phyloP scores from a whole-genome alignment of 2,888 invertebrate genomes.

The Sinelater perroti region DNA sequence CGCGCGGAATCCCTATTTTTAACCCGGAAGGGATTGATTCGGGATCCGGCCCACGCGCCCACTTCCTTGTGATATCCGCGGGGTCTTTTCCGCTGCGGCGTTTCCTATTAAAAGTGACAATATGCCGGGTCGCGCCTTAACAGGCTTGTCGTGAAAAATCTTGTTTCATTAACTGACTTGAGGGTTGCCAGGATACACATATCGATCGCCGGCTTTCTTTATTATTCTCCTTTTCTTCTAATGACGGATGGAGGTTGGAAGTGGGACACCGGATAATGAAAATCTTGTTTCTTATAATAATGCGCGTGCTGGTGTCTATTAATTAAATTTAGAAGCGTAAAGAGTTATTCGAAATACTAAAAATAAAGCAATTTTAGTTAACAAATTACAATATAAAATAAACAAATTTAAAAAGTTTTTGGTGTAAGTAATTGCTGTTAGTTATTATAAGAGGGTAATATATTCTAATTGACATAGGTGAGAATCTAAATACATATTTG shows the following conservation, averaged over 20 bases:
- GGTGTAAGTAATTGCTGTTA: no score
- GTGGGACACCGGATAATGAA: no score
- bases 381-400: no score
- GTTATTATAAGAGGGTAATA: no score
- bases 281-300: no score
- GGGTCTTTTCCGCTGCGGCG: constrained; percentile 32
- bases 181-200: constrained; percentile 47
- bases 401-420: no score
- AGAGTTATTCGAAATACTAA: no score
- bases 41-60: constrained; percentile 18
- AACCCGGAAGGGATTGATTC: constrained; percentile 17
- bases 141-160: constrained; percentile 60
- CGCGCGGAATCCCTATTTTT: constrained; percentile 14
- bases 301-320: no score
- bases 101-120: constrained; percentile 53
- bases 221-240: constrained; percentile 33
- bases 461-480: no score
- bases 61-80: constrained; percentile 28
- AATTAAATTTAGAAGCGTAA: no score
- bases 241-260: constrained; percentile 16
- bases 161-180: constrained; percentile 61
- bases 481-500: no score
- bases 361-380: no score
- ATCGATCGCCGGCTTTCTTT: constrained; percentile 39
- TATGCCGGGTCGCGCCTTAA: constrained; percentile 56